Percentiles rank a stretch among this genome's conserved stretches.
Conservation (phyloP, 2,797 vertebrate species). For the Bovichtus diacanthus region DNA sequence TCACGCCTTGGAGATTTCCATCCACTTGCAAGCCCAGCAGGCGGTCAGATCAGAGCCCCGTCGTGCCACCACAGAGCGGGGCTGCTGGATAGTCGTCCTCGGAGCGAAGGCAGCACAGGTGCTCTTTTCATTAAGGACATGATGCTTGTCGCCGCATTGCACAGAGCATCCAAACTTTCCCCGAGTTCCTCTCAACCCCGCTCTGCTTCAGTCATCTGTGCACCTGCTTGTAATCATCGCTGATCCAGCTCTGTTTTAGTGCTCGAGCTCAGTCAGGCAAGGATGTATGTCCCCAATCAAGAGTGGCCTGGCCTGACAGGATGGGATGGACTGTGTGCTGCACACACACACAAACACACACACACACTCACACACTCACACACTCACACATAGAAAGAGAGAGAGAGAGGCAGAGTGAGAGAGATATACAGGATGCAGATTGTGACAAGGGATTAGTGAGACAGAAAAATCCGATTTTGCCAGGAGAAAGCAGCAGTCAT, state of each 20-base stretch:
- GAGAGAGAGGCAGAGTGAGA: slow-evolving; percentile 53
- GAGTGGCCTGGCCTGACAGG: slow-evolving; percentile 74
- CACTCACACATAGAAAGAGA: slow-evolving; percentile 26
- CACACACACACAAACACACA: slow-evolving; percentile 20
- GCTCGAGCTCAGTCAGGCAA: slow-evolving; percentile 53
- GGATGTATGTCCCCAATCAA: slow-evolving; percentile 66
- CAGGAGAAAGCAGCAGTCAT: slow-evolving; percentile 90
- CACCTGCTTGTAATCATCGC: slow-evolving; percentile 64
- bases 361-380: slow-evolving; percentile 27
- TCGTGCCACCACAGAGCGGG: slow-evolving; percentile 65
- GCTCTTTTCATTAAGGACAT: slow-evolving; percentile 69
- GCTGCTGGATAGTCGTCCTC: slow-evolving; percentile 67
- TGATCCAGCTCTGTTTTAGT: slow-evolving; percentile 53
- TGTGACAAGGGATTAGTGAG: slow-evolving; percentile 93
- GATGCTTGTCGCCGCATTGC: slow-evolving; percentile 55
- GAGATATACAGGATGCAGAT: slow-evolving; percentile 92
- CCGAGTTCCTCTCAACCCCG: slow-evolving; percentile 55
- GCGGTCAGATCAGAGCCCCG: slow-evolving; percentile 68
- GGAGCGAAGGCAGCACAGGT: slow-evolving; percentile 55
- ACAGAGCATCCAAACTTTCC: slow-evolving; percentile 60
- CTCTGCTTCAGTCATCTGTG: slow-evolving; percentile 69
- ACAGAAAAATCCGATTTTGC: slow-evolving; percentile 96
- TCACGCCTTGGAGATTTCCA: slow-evolving; percentile 70
- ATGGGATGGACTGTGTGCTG: slow-evolving; percentile 79
- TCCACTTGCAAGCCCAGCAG: slow-evolving; percentile 64